Conservation (phyloP, 30 jellyfish, hydroid and myxozoan species). For the Hydractinia symbiolongicarpus region DNA sequence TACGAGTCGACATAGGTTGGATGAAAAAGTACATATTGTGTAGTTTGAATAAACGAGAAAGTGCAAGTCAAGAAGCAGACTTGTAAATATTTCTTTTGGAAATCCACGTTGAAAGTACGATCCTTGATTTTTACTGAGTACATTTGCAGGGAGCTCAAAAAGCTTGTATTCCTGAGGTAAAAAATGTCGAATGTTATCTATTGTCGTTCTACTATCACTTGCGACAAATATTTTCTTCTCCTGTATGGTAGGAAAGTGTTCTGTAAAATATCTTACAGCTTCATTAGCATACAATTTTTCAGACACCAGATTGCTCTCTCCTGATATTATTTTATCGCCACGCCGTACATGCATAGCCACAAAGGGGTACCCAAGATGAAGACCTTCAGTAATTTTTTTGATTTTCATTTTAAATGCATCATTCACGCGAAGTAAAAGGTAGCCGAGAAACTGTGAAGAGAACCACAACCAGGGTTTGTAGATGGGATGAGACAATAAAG, state of each 20-base stretch:
- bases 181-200: neutral
- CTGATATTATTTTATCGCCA: conserved; percentile 16
- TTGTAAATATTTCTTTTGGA: neutral
- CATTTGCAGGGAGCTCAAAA: neutral
- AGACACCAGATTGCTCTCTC: neutral
- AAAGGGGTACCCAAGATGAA: neutral
- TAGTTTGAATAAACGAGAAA: neutral
- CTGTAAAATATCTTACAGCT: neutral
- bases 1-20: neutral
- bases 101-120: neutral
- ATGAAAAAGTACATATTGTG: conserved; percentile 7
- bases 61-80: neutral
- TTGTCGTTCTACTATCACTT: neutral
- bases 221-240: conserved; percentile 1
- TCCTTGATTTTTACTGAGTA: neutral
- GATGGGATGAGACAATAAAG: neutral
- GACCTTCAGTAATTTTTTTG: neutral
- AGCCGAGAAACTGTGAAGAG: conserved; percentile 17
- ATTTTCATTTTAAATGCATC: neutral
- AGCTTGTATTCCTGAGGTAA: neutral
- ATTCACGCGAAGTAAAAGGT: neutral
- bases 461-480: conserved; percentile 13
- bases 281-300: neutral
- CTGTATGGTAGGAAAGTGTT: neutral
- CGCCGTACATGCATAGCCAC: conserved; percentile 36